A percentile compares a stretch with the other conserved stretches of the same genome.
phyloP scores from a whole-genome alignment of 1,140 invertebrate species.

The Mya arenaria region DNA sequence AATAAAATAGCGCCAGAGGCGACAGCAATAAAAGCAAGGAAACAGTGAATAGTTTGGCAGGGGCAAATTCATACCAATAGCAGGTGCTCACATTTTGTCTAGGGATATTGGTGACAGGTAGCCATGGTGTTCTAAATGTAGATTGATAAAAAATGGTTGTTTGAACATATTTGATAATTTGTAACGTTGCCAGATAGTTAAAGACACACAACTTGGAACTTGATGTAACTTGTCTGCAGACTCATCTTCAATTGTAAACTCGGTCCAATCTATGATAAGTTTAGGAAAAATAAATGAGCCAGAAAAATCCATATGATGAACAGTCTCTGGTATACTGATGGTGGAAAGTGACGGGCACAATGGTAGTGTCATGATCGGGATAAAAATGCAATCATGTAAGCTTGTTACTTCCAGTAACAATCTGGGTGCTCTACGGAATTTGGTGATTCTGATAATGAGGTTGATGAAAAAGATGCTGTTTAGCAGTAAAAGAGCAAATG shows the following conservation, averaged over 20 bases:
- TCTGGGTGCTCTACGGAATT: neutral
- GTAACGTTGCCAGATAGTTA: neutral
- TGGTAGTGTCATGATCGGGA: constrained; percentile 14
- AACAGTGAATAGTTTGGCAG: no score
- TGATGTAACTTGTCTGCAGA: neutral
- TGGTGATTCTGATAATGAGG: neutral
- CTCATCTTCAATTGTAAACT: neutral
- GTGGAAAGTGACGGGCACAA: constrained; percentile 6
- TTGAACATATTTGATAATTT: neutral
- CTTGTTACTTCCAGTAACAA: constrained; percentile 22
- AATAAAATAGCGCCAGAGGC: no score
- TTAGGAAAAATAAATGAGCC: neutral
- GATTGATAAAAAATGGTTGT: neutral
- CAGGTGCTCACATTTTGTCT: no score
- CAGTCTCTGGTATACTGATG: neutral
- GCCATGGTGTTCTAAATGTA: constrained; percentile 10
- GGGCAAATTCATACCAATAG: no score
- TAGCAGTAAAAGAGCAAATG: neutral
- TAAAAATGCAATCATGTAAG: neutral
- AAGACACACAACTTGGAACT: neutral
- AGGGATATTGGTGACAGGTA: constrained; percentile 8
- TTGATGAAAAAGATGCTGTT: neutral
- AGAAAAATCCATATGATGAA: neutral
- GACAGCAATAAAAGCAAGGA: no score
- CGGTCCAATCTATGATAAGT: neutral